A percentile compares a stretch with the other conserved stretches of the same genome.
Evolutionary conservation across 2,797 vertebrate species (phyloP).

Genomic region (Euphonia xanthogaster): DNA sequence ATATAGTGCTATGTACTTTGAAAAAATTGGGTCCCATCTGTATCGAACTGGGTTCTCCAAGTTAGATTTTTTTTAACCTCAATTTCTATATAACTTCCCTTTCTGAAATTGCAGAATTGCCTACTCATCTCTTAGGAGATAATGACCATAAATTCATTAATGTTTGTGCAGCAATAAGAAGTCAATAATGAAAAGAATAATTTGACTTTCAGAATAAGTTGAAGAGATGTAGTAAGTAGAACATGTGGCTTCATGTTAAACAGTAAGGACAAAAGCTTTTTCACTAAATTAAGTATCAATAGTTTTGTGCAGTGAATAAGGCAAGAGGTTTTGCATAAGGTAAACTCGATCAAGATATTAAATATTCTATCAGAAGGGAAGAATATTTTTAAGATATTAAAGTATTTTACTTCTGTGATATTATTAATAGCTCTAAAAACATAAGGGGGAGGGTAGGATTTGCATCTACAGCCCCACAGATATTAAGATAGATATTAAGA

Average conservation of each 20-base stretch:
- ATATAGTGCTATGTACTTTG: conserved; percentile 50
- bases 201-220: background rate
- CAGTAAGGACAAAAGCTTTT: background rate
- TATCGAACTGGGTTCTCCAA: conserved; percentile 36
- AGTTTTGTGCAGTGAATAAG: background rate
- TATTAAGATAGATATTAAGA: background rate
- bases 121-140: background rate
- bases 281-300: background rate
- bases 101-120: conserved; percentile 17
- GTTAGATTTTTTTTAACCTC: conserved; percentile 17
- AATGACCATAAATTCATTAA: conserved; percentile 45
- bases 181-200: conserved; percentile 7
- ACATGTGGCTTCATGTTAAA: background rate
- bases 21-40: conserved; percentile 53
- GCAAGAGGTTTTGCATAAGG: background rate
- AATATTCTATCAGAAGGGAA: background rate
- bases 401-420: background rate
- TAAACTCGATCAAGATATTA: background rate
- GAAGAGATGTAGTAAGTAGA: background rate
- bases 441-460: accelerated
- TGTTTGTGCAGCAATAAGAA: conserved; percentile 24
- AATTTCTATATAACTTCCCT: background rate
- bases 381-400: background rate
- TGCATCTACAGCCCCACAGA: background rate
- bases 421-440: background rate